Evolutionary conservation across 2,888 invertebrate genomes (phyloP), one percentile per base, ranked within the genome.

Genomic region (Coenonympha arcania): DNA sequence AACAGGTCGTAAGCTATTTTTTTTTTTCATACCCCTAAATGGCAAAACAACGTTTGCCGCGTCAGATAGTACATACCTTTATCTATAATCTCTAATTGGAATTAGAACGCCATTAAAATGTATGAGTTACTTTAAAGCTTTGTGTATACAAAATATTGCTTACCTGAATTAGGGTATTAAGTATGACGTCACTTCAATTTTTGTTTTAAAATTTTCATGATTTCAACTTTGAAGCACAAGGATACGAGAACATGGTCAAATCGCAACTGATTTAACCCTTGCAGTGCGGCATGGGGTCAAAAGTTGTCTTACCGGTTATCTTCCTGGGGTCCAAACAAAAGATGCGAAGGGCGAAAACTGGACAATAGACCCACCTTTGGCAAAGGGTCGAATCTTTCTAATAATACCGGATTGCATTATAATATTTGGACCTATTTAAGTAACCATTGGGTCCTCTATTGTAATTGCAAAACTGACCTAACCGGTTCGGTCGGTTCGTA

Each of bases 401-500:
- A 76, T 79, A 83, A 83, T 82, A 79, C 68, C 67, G 69, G 64
- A 71, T 69, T 70, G 66, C 71, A 83, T 83, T 84, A 81, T 84
- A 79, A 82, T 84, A 74, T 84, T 84, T 84, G 84, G 85, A 84
- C 84, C 84, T 84, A 85, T 85, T 86, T 86, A 81, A 85, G 82
- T 86, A 85, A 81, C 85, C 82, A 79, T 67, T 76, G 81, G 79
- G 77, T 73, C 54, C 63, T 59, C 76, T 75, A 79, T 85, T 85
- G 84, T 84, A 71, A 73, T 75, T 76, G 73, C 74, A 63, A 69
- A 83, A 85, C 81, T 86, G 86, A 85, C 86, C 84, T 81, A 71
- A 86, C 86, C 82, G 82, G 86, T 86, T 86, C 76, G 55, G 65
- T 64, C 67, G 54, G 71, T 70, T 55, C 50, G 3, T 54, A 57